A percentile compares a stretch with the other conserved stretches of the same genome.
Evolutionary conservation across 1,140 invertebrate species (phyloP).

Genomic region (Drosophila neocordata): DNA sequence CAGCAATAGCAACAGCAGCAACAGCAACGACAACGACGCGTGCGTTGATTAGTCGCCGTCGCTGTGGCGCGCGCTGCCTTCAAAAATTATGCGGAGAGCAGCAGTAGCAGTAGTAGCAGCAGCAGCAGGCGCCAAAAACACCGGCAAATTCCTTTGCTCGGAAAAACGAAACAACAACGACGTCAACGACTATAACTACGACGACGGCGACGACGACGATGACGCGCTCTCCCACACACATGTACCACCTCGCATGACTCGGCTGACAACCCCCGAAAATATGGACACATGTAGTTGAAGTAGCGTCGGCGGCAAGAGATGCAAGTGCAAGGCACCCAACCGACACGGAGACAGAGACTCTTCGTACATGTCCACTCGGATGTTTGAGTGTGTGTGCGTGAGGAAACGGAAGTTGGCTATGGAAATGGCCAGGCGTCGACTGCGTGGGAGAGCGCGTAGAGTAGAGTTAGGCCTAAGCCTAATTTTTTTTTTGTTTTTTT

Average conservation of each 20-base stretch:
- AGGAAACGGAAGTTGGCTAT: constrained; percentile 52
- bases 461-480: constrained; percentile 11
- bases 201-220: constrained; percentile 23
- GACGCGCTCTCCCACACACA: constrained; percentile 52
- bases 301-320: constrained; percentile 3
- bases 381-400: constrained; percentile 24
- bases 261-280: constrained; percentile 21
- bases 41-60: constrained; percentile 24
- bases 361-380: neutral
- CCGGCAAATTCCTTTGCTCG: constrained; percentile 73
- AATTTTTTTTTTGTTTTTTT: constrained; percentile 28
- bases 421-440: constrained; percentile 37
- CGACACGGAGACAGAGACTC: constrained; percentile 18
- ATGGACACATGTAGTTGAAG: constrained; percentile 5
- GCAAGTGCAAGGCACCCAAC: constrained; percentile 9
- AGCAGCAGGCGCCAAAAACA: constrained; percentile 51
- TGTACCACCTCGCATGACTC: constrained; percentile 21
- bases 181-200: neutral
- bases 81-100: constrained; percentile 50
- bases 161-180: constrained; percentile 52
- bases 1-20: constrained; percentile 11
- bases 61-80: constrained; percentile 33
- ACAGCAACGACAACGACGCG: constrained; percentile 13
- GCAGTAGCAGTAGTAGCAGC: constrained; percentile 14
- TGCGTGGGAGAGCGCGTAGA: constrained; percentile 9